Evolutionary conservation across 2,113 vertebrate species (phyloP).

Genomic region (Vulpes vulpes): DNA sequence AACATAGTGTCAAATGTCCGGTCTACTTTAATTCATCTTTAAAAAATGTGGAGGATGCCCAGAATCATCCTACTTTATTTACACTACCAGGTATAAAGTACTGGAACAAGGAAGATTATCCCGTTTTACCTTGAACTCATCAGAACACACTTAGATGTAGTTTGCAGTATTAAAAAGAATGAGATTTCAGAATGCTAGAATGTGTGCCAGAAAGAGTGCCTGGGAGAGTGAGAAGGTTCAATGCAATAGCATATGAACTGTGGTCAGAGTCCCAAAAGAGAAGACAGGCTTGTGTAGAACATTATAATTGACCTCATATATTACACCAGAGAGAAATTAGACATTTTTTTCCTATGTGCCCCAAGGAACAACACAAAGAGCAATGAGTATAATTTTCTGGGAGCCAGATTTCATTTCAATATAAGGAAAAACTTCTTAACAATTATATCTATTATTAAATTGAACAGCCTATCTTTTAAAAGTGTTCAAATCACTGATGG

Average conservation of each 20-base stretch:
- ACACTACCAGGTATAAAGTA: neutral
- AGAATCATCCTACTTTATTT: neutral
- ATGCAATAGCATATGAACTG: neutral
- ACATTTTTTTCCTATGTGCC: neutral
- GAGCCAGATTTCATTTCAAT: conserved; percentile 8
- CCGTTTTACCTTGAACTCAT: neutral
- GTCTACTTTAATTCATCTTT: neutral
- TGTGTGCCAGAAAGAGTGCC: neutral
- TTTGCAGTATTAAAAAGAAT: neutral
- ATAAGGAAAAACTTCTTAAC: conserved; percentile 35
- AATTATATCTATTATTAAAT: conserved; percentile 52
- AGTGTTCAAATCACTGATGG: neutral
- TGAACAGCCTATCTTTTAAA: neutral
- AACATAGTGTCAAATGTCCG: neutral
- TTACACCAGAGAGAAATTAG: conserved; percentile 17
- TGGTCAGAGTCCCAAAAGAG: neutral
- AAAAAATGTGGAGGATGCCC: neutral
- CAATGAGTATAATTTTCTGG: conserved; percentile 48
- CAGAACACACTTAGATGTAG: neutral
- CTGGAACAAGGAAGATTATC: neutral
- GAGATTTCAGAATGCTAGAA: neutral
- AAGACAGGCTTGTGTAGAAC: neutral
- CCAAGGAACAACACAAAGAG: conserved; percentile 35
- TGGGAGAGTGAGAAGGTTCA: neutral
- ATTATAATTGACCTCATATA: neutral